Conservation (phyloP, 2,888 invertebrate species). For the Agriopis aurantiaria region DNA sequence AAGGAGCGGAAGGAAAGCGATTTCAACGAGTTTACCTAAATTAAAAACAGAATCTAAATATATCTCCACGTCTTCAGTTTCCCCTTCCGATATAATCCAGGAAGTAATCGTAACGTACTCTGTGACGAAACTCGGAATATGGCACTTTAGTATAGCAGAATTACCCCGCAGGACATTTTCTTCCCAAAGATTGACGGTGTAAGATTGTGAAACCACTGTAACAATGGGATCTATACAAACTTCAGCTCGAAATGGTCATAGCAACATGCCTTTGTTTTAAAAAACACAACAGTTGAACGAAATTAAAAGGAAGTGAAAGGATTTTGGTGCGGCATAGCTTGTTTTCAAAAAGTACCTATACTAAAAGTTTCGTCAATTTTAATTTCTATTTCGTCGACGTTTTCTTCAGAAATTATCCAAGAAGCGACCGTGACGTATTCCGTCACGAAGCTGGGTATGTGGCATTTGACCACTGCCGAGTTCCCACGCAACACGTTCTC, state of each 20-base stretch:
- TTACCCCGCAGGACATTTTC: slow-evolving; percentile 96
- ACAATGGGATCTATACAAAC: slow-evolving; percentile 52
- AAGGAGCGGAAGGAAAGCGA: slow-evolving; percentile 35
- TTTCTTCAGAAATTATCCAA: slow-evolving; percentile 93
- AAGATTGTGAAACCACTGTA: slow-evolving; percentile 95
- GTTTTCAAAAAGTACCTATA: slow-evolving; percentile 64
- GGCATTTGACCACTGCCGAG: slow-evolving; percentile 96
- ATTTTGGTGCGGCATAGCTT: slow-evolving; percentile 14
- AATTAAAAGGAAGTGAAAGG: slow-evolving; percentile 42
- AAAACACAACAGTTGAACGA: background rate
- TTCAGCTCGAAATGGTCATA: background rate
- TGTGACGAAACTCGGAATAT: slow-evolving; percentile 96
- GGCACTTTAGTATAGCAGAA: slow-evolving; percentile 96
- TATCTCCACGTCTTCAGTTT: slow-evolving; percentile 84
- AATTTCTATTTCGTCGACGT: slow-evolving; percentile 81
- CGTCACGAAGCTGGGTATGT: slow-evolving; percentile 96
- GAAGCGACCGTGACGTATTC: slow-evolving; percentile 95
- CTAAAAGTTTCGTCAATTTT: slow-evolving; percentile 69
- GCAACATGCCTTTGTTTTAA: background rate
- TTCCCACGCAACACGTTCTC: slow-evolving; percentile 96
- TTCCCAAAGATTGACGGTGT: slow-evolving; percentile 96
- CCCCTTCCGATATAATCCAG: slow-evolving; percentile 91
- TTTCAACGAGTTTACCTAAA: slow-evolving; percentile 67
- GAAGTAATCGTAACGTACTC: slow-evolving; percentile 95
- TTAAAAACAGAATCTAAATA: slow-evolving; percentile 75